phyloP scores from a whole-genome alignment of 2,113 vertebrate species.

The Reinhardtius hippoglossoides region DNA sequence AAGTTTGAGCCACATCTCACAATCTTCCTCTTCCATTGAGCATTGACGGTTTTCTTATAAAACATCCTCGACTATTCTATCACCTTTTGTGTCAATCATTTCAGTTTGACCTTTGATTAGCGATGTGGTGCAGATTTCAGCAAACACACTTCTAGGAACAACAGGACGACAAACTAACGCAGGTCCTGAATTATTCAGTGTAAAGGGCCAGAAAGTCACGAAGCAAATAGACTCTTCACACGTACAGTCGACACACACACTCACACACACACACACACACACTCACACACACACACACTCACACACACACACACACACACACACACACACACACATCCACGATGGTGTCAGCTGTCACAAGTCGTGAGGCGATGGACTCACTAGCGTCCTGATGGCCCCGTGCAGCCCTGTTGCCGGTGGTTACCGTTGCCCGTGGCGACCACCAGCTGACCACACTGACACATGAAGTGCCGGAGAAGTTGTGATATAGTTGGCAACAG shows the following conservation, averaged over 20 bases:
- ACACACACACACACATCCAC: too few species aligned
- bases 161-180: not conserved
- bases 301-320: too few species aligned
- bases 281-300: too few species aligned
- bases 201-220: not conserved
- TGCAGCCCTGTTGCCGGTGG: not conserved
- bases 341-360: constrained; percentile 5
- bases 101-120: too few species aligned
- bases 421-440: not conserved
- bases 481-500: not conserved
- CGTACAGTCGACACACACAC: not conserved
- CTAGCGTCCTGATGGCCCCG: not conserved
- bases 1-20: too few species aligned
- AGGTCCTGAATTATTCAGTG: constrained; percentile 8
- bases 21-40: too few species aligned
- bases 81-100: too few species aligned
- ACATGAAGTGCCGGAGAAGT: not conserved
- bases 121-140: too few species aligned
- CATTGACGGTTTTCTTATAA: too few species aligned
- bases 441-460: not conserved
- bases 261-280: not conserved
- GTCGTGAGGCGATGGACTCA: not conserved
- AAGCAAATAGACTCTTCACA: not conserved
- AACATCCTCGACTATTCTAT: too few species aligned
- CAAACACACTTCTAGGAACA: too few species aligned